A percentile compares a stretch with the other conserved stretches of the same genome.
Evolutionary conservation across 2,113 vertebrate genomes (phyloP).

Genomic region (Anolis carolinensis): DNA sequence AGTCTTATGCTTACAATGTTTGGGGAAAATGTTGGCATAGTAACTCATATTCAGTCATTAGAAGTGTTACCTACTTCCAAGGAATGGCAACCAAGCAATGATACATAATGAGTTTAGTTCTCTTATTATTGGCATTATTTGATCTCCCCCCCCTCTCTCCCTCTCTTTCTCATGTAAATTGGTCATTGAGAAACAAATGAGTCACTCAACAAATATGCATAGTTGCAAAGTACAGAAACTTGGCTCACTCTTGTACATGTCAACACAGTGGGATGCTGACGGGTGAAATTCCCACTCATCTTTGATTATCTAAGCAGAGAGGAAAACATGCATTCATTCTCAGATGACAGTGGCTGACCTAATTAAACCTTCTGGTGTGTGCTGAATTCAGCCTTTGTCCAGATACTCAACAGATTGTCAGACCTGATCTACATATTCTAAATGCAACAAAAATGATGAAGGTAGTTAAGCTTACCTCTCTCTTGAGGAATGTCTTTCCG

Average conservation of each 20-base stretch:
- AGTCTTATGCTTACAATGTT: not conserved
- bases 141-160: not conserved
- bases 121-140: not conserved
- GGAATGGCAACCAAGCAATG: not conserved
- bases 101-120: conserved; percentile 15
- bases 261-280: conserved; percentile 41
- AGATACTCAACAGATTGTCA: conserved; percentile 41
- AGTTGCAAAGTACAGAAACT: conserved; percentile 53
- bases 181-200: conserved; percentile 42
- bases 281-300: conserved; percentile 49
- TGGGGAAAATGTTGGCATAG: conserved; percentile 23
- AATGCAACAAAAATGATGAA: not conserved
- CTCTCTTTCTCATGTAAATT: conserved; percentile 29
- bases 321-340: conserved; percentile 56
- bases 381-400: conserved; percentile 52
- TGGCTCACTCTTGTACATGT: conserved; percentile 45
- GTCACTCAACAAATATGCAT: conserved; percentile 62
- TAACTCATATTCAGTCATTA: not conserved
- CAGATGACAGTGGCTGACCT: conserved; percentile 62
- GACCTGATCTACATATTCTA: conserved; percentile 5
- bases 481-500: conserved; percentile 34
- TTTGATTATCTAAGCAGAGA: conserved; percentile 12
- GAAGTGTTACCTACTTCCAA: conserved; percentile 1
- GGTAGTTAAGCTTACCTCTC: conserved; percentile 15
- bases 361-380: conserved; percentile 55